Conservation (phyloP, 2,113 vertebrate species). For the Sinocyclocheilus rhinocerous region DNA sequence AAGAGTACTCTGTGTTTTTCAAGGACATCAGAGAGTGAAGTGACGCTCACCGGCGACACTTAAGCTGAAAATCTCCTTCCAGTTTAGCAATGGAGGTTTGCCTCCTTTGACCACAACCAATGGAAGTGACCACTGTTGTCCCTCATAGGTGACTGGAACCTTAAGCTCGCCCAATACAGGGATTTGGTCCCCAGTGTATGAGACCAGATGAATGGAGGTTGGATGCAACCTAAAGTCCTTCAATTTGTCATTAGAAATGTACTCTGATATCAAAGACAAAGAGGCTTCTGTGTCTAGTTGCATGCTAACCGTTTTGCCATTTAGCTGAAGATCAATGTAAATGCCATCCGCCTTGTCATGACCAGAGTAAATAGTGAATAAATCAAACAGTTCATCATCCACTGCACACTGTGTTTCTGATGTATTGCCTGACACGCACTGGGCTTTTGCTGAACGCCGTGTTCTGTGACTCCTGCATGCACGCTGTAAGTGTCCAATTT, state of each 20-base stretch:
- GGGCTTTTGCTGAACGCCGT: background rate
- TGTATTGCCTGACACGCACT: background rate
- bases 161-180: background rate
- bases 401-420: background rate
- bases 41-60: background rate
- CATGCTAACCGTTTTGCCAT: conserved; percentile 9
- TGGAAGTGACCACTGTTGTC: background rate
- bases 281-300: conserved; percentile 25
- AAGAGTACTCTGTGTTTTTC: no score
- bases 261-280: conserved; percentile 14
- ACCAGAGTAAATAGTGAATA: conserved; percentile 39
- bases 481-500: conserved; percentile 27
- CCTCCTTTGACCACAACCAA: conserved; percentile 24
- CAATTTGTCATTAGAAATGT: background rate
- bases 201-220: background rate
- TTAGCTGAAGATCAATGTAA: background rate
- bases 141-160: conserved; percentile 11
- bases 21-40: background rate
- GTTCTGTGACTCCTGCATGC: conserved; percentile 6
- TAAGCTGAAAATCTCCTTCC: background rate
- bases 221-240: background rate
- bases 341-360: background rate
- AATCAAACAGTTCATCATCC: conserved; percentile 18
- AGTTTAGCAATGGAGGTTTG: conserved; percentile 33
- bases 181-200: conserved; percentile 13